Evolutionary conservation across 2,888 invertebrate species (phyloP), one percentile per base, ranked within the genome.

Genomic region (Tryphoninae sp.): DNA sequence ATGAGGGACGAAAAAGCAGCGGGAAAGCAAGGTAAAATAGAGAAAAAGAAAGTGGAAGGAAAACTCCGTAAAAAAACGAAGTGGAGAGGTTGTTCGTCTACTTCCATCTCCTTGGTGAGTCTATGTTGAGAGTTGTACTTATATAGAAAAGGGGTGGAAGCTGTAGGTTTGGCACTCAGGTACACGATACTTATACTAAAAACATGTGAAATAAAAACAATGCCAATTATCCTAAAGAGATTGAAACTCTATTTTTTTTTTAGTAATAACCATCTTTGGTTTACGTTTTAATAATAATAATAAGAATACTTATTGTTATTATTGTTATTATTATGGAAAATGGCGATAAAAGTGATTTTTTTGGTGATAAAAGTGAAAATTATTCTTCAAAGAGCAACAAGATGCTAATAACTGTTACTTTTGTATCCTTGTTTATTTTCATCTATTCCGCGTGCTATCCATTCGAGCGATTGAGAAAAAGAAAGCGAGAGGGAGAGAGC

Each of bases 121-220:
- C 55, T 51, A 81, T 71, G 33, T 58, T 72, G 69, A 73, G 72
- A 67, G 45, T 73, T 64, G 58, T 45, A 19, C 19, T 19, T 19
- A 53, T 71, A 72, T 73, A 40, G 51, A 40, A 71, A 26, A 62
- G 72, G 74, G 74, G 78, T 82, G 75, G 53, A 71, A 81, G 71
- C 74, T 40, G 67, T 65, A 81, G 33, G 64, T 75, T 64, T 49
- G 61, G 78, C 75, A 69, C 76, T 61, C 51, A 22, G 55, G 55
- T 55, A 55, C 22, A 55, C 13, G 11, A 13, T 45, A 19, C 19
- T 19, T 19, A 45, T 13, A 40, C n/a, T 64, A 11, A 42, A 9
- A 19, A 40, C 33, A 23, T 53, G 23, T 22, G 23, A 64, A 74
- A 49, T 65, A 65, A 55, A n/a, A 23, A 45, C 0, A 13, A 13